Base-by-base conservation (phyloP, 2,888 invertebrate genomes). In the Lysandra coridon region DNA sequence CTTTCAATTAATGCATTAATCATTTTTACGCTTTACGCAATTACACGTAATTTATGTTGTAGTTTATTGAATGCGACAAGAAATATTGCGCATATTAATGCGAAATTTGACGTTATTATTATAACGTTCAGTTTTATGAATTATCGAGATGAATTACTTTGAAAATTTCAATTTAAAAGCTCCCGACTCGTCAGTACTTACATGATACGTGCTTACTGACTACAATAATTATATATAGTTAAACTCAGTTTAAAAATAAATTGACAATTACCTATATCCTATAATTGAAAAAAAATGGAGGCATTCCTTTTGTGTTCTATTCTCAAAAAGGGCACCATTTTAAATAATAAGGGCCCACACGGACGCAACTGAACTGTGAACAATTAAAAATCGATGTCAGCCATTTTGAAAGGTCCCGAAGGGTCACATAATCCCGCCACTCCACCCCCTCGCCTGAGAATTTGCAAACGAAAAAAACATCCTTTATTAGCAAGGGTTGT, bases 381-480 rank as follows among this genome's bases (percentile, higher is more conserved):
- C 76, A 57, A 76, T 57, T 53, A 76, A 76, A 76, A 53, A 76
- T 76, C 76, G 57, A 76, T 75, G 79, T 78, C 81, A 74, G 80
- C 80, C 81, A 81, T 81, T 81, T 81, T 81, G 81, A 30, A 53
- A 53, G 76, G 76, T 76, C 33, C 30, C 53, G 81, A 30, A 53
- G 76, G 76, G 76, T 76, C 76, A 76, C 53, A 76, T 76, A 76
- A 81, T 82, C 79, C 80, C 78, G 73, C 79, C 79, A 80, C 80
- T 78, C 78, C 76, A 79, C 79, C 80, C 80, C 80, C 80, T 80
- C 82, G 80, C 82, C 80, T 79, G 80, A 81, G 87, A 88, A 88
- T 88, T 88, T 86, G 86, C 87, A 87, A 89, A 90, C 86, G 87
- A 84, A 88, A 90, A 89, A 87, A 85, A 86, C 84, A 82, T 86